A percentile compares a stretch with the other conserved stretches of the same genome.
Evolutionary conservation across 2,113 vertebrate species (phyloP).

Genomic region (Sorex araneus): DNA sequence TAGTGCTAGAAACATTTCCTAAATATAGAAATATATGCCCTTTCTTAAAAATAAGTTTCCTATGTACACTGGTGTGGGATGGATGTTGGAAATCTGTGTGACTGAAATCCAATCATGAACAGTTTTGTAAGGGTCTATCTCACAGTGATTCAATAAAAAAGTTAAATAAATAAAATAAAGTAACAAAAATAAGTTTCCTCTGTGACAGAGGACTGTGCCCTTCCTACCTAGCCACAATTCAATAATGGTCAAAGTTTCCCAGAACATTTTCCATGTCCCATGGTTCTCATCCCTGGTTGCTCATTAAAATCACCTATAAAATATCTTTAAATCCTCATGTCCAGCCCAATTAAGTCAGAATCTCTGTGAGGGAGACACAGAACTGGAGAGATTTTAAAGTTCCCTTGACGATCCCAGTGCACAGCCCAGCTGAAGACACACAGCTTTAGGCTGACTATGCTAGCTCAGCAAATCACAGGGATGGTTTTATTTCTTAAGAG

Average conservation of each 20-base stretch:
- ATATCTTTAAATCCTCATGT: not conserved
- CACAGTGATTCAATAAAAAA: too few species aligned
- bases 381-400: rapidly evolving
- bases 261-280: not conserved
- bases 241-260: not conserved
- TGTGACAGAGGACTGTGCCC: not conserved
- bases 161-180: too few species aligned
- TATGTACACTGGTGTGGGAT: too few species aligned
- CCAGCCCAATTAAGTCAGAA: constrained; percentile 21
- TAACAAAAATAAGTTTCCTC: not conserved
- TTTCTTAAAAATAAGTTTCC: not conserved
- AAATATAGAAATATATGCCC: constrained; percentile 4
- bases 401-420: rapidly evolving
- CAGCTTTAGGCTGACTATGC: not conserved
- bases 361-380: not conserved
- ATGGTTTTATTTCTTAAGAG: not conserved
- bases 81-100: too few species aligned
- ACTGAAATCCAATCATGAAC: too few species aligned
- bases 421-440: not conserved
- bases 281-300: not conserved
- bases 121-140: too few species aligned
- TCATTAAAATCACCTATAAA: not conserved
- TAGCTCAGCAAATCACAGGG: rapidly evolving
- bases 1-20: not conserved
- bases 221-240: too few species aligned